Evolutionary conservation across 2,888 invertebrate species (phyloP).

Genomic region (Ormyrus labotus): DNA sequence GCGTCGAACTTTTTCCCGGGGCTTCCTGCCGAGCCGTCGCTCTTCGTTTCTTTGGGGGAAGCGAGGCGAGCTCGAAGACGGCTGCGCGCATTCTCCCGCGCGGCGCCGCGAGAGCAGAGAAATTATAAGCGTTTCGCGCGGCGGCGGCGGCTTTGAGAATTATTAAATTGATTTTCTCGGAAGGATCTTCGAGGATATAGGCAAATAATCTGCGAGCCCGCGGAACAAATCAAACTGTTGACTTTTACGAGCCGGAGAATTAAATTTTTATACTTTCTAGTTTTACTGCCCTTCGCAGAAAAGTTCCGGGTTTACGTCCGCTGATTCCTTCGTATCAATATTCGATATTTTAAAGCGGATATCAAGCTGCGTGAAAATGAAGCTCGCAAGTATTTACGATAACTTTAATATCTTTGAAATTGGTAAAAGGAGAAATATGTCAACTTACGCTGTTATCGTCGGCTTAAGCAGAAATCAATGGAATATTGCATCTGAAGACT

Average conservation of each 20-base stretch:
- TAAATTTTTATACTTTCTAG: conserved; percentile 13
- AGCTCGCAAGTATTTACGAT: no score
- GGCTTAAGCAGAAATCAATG: no score
- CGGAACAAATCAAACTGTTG: conserved; percentile 9
- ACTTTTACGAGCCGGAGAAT: conserved; percentile 22
- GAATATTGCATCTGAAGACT: background rate
- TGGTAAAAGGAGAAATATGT: no score
- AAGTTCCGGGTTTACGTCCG: background rate
- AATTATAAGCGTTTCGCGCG: background rate
- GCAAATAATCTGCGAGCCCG: no score
- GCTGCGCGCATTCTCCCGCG: background rate
- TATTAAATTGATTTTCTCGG: background rate
- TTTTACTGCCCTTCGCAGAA: background rate
- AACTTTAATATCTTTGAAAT: no score
- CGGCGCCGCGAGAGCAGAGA: background rate
- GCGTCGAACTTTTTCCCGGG: conserved; percentile 7
- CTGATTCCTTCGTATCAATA: no score
- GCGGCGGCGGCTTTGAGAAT: background rate
- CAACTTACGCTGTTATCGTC: no score
- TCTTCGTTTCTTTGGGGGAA: background rate
- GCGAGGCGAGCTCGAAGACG: background rate
- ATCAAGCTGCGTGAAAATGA: no score
- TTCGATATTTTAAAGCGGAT: no score
- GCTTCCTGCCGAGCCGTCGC: background rate
- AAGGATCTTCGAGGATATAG: background rate